Evolutionary conservation across 2,113 vertebrate species (phyloP).

Genomic region (Prinia subflava): DNA sequence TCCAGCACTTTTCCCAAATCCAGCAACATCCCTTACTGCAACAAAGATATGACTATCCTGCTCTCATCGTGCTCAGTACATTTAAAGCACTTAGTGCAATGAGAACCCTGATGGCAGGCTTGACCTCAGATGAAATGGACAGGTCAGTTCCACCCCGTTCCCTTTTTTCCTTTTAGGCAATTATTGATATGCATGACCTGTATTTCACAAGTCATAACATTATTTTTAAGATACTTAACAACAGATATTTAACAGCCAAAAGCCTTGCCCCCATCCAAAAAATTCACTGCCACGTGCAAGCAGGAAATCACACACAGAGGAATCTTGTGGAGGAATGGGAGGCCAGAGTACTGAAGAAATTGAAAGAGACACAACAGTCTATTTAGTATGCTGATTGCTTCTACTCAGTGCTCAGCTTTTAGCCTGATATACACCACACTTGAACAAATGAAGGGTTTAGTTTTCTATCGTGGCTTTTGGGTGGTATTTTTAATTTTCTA

Average conservation of each 20-base stretch:
- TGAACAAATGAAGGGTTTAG: neutral
- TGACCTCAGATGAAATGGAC: neutral
- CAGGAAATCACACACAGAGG: neutral
- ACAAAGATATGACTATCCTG: neutral
- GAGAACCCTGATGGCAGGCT: neutral
- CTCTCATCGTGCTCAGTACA: neutral
- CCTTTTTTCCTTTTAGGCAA: neutral
- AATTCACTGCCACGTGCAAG: neutral
- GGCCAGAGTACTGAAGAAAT: neutral
- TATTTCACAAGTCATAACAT: neutral
- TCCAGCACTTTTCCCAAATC: neutral
- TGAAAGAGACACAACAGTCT: neutral
- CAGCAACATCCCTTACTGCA: neutral
- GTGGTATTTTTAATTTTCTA: neutral
- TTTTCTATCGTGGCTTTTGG: neutral
- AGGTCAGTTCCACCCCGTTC: neutral
- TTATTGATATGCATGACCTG: neutral
- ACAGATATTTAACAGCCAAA: neutral
- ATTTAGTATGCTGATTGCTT: neutral
- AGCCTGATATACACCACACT: neutral
- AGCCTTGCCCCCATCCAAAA: neutral
- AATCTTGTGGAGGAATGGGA: neutral
- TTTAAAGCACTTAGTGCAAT: neutral
- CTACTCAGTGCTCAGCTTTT: neutral
- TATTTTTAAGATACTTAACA: neutral